A percentile compares a stretch with the other conserved stretches of the same genome.
Conservation (phyloP, 2,113 vertebrate species). For the Mustelus asterias region DNA sequence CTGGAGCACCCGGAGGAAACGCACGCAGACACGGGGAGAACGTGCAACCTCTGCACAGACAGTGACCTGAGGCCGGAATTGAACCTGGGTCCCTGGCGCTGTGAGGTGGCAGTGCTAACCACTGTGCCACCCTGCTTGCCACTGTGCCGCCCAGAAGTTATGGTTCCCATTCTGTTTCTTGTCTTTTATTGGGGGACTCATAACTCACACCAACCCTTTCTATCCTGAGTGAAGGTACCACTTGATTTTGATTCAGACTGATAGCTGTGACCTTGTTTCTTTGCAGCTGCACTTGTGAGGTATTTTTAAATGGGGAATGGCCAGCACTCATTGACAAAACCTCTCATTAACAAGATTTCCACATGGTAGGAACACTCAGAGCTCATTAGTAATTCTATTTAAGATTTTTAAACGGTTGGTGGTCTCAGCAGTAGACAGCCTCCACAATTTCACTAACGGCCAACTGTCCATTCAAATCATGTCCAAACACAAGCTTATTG, state of each 20-base stretch:
- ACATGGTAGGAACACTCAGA: not conserved
- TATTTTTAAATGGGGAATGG: not conserved
- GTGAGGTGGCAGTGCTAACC: no score
- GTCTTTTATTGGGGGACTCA: not conserved
- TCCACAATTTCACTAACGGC: not conserved
- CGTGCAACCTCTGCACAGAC: no score
- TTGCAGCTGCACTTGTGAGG: not conserved
- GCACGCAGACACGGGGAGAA: no score
- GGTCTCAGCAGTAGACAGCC: not conserved
- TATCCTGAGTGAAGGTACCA: not conserved
- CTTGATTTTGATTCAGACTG: slow-evolving; percentile 23
- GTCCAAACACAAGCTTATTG: not conserved
- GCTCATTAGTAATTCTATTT: slow-evolving; percentile 25
- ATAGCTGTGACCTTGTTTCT: slow-evolving; percentile 14
- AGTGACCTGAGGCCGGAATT: no score
- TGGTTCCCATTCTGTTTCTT: not conserved
- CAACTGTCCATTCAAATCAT: slow-evolving; percentile 24
- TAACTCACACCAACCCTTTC: not conserved
- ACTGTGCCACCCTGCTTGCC: no score
- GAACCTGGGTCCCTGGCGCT: no score
- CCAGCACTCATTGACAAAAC: not conserved
- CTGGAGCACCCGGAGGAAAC: no score
- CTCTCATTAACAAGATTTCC: not conserved
- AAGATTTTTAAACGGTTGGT: slow-evolving; percentile 24
- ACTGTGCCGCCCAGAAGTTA: no score